phyloP scores from a whole-genome alignment of 2,113 vertebrate genomes.

The Emydura subglobosa region DNA sequence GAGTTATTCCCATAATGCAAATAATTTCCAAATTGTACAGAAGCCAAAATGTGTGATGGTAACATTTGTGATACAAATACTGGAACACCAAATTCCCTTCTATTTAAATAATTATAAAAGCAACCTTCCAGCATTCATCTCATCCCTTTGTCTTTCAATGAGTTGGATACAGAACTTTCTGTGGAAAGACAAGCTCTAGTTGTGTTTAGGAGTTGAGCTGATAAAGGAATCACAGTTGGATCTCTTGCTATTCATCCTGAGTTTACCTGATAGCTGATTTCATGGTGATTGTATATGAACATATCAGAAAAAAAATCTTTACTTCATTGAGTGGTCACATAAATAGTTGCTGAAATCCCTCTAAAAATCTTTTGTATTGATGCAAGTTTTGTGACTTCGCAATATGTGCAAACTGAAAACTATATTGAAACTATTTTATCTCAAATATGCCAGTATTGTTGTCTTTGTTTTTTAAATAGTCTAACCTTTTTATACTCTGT shows the following conservation, averaged over 20 bases:
- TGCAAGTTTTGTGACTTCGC: background rate
- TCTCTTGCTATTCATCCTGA: conserved; percentile 64
- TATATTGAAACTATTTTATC: background rate
- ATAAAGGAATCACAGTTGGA: conserved; percentile 50
- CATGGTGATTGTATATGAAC: conserved; percentile 13
- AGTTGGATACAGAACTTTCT: background rate
- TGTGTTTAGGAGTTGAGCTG: conserved; percentile 70
- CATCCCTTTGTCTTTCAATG: background rate
- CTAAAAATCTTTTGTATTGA: background rate
- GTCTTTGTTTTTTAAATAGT: background rate
- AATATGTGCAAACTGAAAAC: background rate
- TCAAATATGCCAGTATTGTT: background rate
- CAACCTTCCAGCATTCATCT: background rate
- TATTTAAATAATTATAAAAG: background rate
- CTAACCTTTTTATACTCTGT: background rate
- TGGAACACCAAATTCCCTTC: background rate
- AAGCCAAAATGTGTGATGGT: background rate
- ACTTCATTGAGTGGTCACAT: background rate
- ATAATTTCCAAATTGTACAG: background rate
- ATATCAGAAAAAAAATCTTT: background rate
- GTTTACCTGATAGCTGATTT: conserved; percentile 71
- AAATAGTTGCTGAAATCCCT: background rate
- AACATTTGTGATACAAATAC: background rate
- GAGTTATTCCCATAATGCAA: background rate
- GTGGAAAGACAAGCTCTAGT: background rate